Evolutionary conservation across 2,113 vertebrate species (phyloP), one percentile per base, ranked within the genome.

Genomic region (Sciurus niger): DNA sequence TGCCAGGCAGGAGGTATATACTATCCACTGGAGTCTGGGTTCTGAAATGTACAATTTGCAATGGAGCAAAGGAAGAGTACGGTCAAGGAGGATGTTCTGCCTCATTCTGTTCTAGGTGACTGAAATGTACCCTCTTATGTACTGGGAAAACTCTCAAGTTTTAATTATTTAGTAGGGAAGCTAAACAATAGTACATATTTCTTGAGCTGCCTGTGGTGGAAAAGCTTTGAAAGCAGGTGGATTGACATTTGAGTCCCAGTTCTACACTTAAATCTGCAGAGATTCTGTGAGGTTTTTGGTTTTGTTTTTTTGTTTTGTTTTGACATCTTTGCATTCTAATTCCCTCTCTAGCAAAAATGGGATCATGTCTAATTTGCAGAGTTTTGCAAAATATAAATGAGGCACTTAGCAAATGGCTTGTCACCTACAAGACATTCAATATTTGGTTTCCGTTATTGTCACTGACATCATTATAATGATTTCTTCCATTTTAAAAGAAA

Each of bases 131-230:
- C 70, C 84, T 87, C 84, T 86, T 58, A 94, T 94, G 86, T 88
- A 89, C 58, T 7, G 18, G 43, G 40, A 67, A 46, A 58, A 3
- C 89, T 72, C 91, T 67, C 18, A 86, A 91, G 92, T 60, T 95
- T 97, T 93, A 93, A 97, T 96, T 95, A 96, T 94, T 96, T 95
- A 84, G 67, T 34, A 65, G 85, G 77, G 86, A 96, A 89, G 70
- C 65, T 76, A 84, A 93, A 79, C 87, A 53, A 63, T 40, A 43
- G 55, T 13, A 3, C 40, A 11, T 63, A 32, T 46, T 94, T 55
- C 60, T 63, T 70, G 28, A 80, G 84, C 90, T 79, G 5, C 68
- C 9, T 32, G 53, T 68, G 25, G 40, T 74, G 17, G 93, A 53
- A 92, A 90, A 55, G 53, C 85, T 89, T 89, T 93, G 78, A 73